Evolutionary conservation across 2,888 invertebrate genomes (phyloP), one percentile per base, ranked within the genome.

Genomic region (Acronicta psi): DNA sequence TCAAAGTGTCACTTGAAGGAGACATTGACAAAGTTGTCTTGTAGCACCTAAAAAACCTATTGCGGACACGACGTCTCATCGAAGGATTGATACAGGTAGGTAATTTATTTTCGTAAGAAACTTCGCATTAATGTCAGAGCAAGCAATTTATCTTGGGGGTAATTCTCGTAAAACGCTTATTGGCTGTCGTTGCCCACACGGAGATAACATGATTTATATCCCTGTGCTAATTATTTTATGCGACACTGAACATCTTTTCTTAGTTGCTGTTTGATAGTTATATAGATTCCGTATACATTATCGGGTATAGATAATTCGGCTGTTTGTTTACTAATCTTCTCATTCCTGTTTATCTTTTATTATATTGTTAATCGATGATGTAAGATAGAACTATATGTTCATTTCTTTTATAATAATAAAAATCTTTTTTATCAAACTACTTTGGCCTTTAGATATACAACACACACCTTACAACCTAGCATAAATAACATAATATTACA

Each of bases 131-230:
- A 89, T 88, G 88, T 89, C 90, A 85, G 84, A 76, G 79, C 74
- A 71, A 82, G 87, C 86, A 89, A 92, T 91, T 91, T 91, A 91
- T 91, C 91, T 89, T 86, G 82, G 77, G 77, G 81, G 85, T 89
- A 88, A 91, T 89, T 90, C 89, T 82, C 83, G 88, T 86, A 86
- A 91, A 91, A 85, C 89, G 90, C 87, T 91, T 92, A 91, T 90
- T 90, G 89, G 91, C 88, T 91, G 91, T 89, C 90, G 85, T 84
- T 61, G 81, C 79, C 84, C 81, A 85, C 84, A 81, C 84, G 82
- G 68, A 86, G 87, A 89, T 89, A 87, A 87, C 85, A 88, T 89
- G 89, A 90, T 76, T 76, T 76, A 76, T 76, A 66, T 75, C 83
- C 81, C 66, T 57, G 64, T 72, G 72, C 82, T 86, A 87, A 87